Percentiles rank a stretch among this genome's conserved stretches.
These are phyloP conservation scores for Hydrotaea diabolus DNA, from an alignment of 2,888 invertebrate species.

Conservation along the genomic window DNA sequence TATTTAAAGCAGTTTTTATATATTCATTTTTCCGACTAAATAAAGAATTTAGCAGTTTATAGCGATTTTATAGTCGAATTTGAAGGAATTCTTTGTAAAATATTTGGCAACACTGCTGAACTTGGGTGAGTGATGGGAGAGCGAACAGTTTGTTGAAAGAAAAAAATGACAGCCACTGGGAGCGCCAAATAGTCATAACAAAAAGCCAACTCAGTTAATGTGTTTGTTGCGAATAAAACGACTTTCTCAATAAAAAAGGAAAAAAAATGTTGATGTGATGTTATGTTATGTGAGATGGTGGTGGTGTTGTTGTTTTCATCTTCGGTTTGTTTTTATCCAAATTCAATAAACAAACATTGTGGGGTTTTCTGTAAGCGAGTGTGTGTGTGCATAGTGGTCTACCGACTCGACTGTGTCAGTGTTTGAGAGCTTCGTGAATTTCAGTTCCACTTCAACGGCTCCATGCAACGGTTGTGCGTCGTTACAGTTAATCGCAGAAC, in stretches of 20 bases:
- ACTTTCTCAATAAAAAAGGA: conserved; percentile 24
- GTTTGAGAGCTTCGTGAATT: conserved; percentile 48
- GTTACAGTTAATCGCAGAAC: conserved; percentile 11
- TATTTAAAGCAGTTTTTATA: no score
- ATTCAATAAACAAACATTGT: conserved; percentile 57
- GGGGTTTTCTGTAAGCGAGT: neutral
- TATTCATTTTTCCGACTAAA: no score
- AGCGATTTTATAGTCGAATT: no score
- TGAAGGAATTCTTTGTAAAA: no score
- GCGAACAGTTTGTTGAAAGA: conserved; percentile 19
- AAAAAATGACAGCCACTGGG: conserved; percentile 8
- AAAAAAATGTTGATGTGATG: conserved; percentile 12
- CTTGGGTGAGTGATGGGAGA: neutral
- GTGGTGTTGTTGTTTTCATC: conserved; percentile 16
- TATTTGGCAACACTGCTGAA: no score
- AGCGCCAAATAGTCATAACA: conserved; percentile 4
- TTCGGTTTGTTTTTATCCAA: conserved; percentile 46
- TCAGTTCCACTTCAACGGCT: conserved; percentile 59
- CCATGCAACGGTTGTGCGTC: conserved; percentile 38
- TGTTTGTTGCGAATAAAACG: conserved; percentile 21
- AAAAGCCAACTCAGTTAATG: conserved; percentile 25
- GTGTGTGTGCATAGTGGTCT: neutral
- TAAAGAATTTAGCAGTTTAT: no score
- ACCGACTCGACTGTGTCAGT: conserved; percentile 41
- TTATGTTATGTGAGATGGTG: neutral